phyloP scores from a whole-genome alignment of 1,140 invertebrate genomes.

The Lethocerus indicus region DNA sequence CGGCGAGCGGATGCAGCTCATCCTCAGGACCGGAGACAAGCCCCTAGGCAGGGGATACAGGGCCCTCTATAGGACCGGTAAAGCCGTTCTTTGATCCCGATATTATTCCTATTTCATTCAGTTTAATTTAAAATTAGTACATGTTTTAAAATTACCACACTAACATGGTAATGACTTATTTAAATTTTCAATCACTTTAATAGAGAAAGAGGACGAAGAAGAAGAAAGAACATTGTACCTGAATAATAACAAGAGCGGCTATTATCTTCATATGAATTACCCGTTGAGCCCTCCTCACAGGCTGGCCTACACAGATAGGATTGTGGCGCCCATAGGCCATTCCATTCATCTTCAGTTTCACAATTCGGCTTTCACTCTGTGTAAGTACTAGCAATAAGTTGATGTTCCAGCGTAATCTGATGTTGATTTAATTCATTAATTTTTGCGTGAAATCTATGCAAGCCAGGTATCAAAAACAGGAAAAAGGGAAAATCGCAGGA shows the following conservation, averaged over 20 bases:
- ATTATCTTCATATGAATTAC: conserved; percentile 34
- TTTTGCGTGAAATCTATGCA: no score
- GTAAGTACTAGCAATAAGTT: conserved; percentile 5
- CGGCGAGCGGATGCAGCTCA: conserved; percentile 33
- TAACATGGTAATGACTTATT: neutral
- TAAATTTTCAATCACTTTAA: conserved; percentile 9
- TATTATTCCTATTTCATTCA: neutral
- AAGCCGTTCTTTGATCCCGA: conserved; percentile 14
- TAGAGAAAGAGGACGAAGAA: conserved; percentile 3
- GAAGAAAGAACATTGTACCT: conserved; percentile 18
- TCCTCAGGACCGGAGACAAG: conserved; percentile 34
- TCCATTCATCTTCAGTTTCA: conserved; percentile 33
- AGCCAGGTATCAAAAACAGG: conserved; percentile 16
- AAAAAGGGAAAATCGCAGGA: no score
- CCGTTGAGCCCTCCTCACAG: conserved; percentile 29
- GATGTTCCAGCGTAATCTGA: no score
- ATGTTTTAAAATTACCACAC: neutral
- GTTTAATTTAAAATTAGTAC: neutral
- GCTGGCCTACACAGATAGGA: conserved; percentile 31
- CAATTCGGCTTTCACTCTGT: conserved; percentile 25
- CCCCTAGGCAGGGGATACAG: conserved; percentile 37
- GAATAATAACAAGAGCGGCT: conserved; percentile 21
- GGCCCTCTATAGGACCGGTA: conserved; percentile 39
- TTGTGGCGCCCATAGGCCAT: conserved; percentile 36
- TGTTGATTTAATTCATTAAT: no score